A percentile compares a stretch with the other conserved stretches of the same genome.
phyloP scores from a whole-genome alignment of 2,113 vertebrate species.

The Pycnonotus jocosus region DNA sequence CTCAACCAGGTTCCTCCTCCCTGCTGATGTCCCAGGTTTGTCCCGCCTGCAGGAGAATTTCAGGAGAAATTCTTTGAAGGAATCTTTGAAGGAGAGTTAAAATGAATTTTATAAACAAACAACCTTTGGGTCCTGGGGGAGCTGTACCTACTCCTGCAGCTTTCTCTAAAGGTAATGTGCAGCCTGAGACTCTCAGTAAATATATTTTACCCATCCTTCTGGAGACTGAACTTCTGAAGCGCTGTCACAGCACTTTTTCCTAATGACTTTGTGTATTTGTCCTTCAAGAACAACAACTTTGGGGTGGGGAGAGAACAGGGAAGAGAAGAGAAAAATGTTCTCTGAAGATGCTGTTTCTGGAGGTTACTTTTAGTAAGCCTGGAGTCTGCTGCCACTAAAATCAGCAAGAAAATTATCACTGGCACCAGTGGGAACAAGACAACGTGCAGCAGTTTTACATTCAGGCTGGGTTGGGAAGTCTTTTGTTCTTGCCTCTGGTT shows the following conservation, averaged over 20 bases:
- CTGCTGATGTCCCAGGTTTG: background rate
- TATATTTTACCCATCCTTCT: background rate
- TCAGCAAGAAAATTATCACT: background rate
- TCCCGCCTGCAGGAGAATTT: background rate
- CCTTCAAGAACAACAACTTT: background rate
- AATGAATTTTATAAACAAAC: background rate
- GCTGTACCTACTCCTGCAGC: background rate
- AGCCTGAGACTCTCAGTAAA: background rate
- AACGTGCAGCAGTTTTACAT: background rate
- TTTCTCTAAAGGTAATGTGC: background rate
- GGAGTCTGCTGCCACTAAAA: background rate
- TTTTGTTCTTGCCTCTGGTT: background rate
- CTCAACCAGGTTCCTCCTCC: background rate
- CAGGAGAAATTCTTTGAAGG: no score
- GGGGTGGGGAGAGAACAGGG: no score
- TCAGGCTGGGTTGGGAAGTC: background rate
- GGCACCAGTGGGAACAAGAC: background rate
- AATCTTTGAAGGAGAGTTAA: background rate
- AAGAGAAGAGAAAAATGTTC: background rate
- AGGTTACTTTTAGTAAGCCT: background rate
- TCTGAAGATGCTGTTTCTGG: background rate
- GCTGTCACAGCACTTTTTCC: background rate
- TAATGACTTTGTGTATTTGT: background rate
- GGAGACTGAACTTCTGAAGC: background rate
- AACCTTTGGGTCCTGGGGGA: background rate